Evolutionary conservation across 2,113 vertebrate species (phyloP).

Genomic region (Oncorhynchus mykiss): DNA sequence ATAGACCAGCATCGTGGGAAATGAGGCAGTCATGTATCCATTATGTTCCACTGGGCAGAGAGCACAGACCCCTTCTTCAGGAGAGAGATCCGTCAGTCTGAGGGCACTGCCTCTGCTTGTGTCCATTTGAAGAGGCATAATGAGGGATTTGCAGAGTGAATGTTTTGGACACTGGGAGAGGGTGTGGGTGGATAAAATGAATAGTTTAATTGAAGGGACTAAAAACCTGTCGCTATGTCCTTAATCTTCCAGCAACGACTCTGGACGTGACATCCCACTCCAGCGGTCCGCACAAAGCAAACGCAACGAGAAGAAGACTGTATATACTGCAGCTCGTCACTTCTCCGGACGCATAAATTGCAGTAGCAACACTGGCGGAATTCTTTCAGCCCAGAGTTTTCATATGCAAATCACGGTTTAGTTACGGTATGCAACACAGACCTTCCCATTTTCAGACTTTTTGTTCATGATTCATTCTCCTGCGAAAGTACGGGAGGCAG

Average conservation of each 20-base stretch:
- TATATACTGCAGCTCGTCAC: conserved; percentile 63
- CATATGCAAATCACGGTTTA: conserved; percentile 83
- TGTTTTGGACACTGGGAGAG: conserved; percentile 32
- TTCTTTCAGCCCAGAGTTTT: conserved; percentile 77
- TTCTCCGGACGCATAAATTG: conserved; percentile 57
- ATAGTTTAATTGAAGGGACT: conserved; percentile 55
- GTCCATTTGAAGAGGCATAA: conserved; percentile 49
- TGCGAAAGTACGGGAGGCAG: conserved; percentile 61
- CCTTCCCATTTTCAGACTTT: conserved; percentile 76
- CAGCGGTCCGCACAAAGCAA: conserved; percentile 51
- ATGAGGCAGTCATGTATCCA: conserved; percentile 51
- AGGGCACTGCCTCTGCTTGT: conserved; percentile 45
- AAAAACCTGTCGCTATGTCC: conserved; percentile 46
- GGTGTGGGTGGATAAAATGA: conserved; percentile 66
- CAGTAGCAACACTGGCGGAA: conserved; percentile 69
- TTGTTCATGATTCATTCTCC: conserved; percentile 74
- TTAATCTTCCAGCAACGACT: conserved; percentile 61
- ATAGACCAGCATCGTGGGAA: conserved; percentile 59
- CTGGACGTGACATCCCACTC: conserved; percentile 46
- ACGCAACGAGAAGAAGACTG: conserved; percentile 51
- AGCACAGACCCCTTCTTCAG: conserved; percentile 39
- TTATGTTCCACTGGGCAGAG: conserved; percentile 43
- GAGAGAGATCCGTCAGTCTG: conserved; percentile 26
- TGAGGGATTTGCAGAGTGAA: conserved; percentile 51
- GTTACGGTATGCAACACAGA: conserved; percentile 80